Evolutionary conservation across 2,888 invertebrate genomes (phyloP), one percentile per base, ranked within the genome.

Genomic region (Pinctada fucata): DNA sequence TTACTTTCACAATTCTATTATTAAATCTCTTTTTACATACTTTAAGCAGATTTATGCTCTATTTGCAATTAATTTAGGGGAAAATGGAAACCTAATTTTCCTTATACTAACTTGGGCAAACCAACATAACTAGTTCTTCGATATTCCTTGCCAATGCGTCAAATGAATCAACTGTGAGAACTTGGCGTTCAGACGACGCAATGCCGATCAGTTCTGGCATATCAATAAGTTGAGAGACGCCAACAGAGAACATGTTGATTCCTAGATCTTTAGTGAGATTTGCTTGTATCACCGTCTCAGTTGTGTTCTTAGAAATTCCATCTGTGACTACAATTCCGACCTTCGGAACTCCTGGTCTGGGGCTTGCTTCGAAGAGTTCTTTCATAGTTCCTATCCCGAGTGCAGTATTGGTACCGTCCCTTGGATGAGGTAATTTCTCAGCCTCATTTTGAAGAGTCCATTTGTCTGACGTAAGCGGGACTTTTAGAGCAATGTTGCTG

Each of bases 281-380:
- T 2, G 93, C 91, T 64, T 91, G 89, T 31, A 80, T 79, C 8
- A 90, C 89, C 5, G 93, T 93, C 67, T 88, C 84, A 2, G 8
- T 10, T 2, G 81, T 82, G 72, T 84, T 67, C 66, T 88, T 91
- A 45, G 92, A 91, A 72, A 90, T 89, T 31, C 93, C 93, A 78
- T 93, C 93, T 2, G 93, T 92, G 49, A 93, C 88, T 3, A 93
- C 91, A 16, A 93, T 86, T 8, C 89, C 91, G 0, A 91, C 87
- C 79, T 89, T 90, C 0, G 92, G 91, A 2, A 91, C 87, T n/a
- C 84, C 83, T 0, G 48, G 65, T 31, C 88, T 83, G 2, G 84
- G 86, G 3, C 83, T 76, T 10, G 16, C 58, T 0, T 76, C 47
- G 70, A 87, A 83, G 58, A 85, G 49, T 10, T 76, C n/a, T 31